phyloP scores from a whole-genome alignment of 2,113 vertebrate species.

The Pao palembangensis region DNA sequence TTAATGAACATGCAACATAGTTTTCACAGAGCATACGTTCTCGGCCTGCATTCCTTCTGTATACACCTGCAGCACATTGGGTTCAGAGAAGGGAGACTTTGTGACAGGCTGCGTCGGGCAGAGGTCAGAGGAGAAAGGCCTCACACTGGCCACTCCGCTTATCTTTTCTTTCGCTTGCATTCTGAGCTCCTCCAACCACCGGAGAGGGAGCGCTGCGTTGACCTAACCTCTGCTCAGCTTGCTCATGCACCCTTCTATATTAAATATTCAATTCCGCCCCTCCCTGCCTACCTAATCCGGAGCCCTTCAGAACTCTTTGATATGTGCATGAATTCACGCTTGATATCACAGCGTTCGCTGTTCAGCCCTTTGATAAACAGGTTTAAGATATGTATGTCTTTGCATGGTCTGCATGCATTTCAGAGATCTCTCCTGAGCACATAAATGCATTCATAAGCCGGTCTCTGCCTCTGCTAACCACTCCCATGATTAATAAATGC shows the following conservation, averaged over 20 bases:
- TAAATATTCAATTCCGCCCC: slow-evolving; percentile 55
- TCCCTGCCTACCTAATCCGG: slow-evolving; percentile 33
- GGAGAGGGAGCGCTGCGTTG: slow-evolving; percentile 15
- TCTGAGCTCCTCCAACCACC: slow-evolving; percentile 6
- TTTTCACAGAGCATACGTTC: slow-evolving; percentile 60
- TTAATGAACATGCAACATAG: slow-evolving; percentile 57
- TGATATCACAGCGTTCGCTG: slow-evolving; percentile 49
- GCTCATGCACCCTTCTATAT: slow-evolving; percentile 24
- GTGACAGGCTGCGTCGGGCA: slow-evolving; percentile 8
- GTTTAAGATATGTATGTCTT: slow-evolving; percentile 64
- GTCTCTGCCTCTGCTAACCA: slow-evolving; percentile 48
- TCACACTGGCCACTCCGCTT: slow-evolving; percentile 19
- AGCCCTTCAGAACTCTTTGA: slow-evolving; percentile 55
- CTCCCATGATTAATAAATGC: slow-evolving; percentile 74
- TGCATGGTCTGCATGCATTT: slow-evolving; percentile 47
- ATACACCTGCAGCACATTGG: too few species aligned
- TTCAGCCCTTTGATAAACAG: slow-evolving; percentile 69
- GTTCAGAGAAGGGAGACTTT: too few species aligned
- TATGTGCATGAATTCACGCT: slow-evolving; percentile 55
- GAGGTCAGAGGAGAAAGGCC: slow-evolving; percentile 23
- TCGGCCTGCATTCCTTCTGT: too few species aligned
- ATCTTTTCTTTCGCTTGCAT: slow-evolving; percentile 9
- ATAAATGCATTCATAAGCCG: slow-evolving; percentile 69
- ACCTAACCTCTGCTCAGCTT: slow-evolving; percentile 35
- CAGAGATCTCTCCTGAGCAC: slow-evolving; percentile 48